phyloP scores from a whole-genome alignment of 2,797 vertebrate species.

The Catharus ustulatus region DNA sequence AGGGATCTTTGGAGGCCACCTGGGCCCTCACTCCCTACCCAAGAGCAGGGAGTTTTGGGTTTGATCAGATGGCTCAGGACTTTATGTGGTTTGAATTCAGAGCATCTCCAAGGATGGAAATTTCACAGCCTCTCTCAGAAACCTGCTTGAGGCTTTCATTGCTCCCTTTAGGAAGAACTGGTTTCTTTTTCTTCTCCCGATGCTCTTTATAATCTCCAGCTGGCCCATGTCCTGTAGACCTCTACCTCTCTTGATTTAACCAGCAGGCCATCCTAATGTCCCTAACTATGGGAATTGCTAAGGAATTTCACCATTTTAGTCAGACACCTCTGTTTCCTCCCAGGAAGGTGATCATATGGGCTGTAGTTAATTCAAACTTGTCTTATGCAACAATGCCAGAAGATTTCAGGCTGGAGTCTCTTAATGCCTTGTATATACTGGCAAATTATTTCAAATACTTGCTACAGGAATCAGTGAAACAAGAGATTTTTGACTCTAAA shows the following conservation, averaged over 20 bases:
- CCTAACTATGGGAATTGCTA: background rate
- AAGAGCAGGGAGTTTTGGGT: background rate
- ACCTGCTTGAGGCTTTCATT: background rate
- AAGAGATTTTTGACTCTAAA: background rate
- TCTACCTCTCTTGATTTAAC: background rate
- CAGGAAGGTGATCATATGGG: background rate
- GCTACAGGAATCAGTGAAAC: background rate
- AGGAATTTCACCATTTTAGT: background rate
- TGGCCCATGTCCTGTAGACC: background rate
- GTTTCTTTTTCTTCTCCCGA: background rate
- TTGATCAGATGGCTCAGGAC: background rate
- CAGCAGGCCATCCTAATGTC: background rate
- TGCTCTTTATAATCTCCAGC: background rate
- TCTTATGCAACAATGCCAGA: background rate
- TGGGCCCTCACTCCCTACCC: background rate
- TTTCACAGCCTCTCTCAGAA: background rate
- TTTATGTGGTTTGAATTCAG: background rate
- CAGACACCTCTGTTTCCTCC: background rate
- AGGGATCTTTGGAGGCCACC: background rate
- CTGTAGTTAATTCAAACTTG: background rate
- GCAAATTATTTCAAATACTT: background rate
- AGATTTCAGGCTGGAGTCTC: background rate
- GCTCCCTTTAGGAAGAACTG: background rate
- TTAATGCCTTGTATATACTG: background rate
- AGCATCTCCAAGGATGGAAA: background rate